These are phyloP conservation scores for Crotalus viridis DNA, from an alignment of 2,113 vertebrate genomes.

Conservation along the genomic window DNA sequence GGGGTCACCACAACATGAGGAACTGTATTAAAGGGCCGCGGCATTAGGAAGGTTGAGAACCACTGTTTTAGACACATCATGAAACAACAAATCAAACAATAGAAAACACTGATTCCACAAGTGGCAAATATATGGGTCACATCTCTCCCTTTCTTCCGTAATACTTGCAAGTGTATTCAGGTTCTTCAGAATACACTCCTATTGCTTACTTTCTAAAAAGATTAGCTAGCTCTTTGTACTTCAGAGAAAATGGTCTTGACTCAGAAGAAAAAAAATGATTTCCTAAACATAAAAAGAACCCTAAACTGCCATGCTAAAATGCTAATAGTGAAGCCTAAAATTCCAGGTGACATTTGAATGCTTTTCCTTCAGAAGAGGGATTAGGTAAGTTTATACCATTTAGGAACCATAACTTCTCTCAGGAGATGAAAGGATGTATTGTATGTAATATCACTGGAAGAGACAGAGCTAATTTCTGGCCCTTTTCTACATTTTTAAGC, in stretches of 20 bases:
- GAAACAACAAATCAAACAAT: background rate
- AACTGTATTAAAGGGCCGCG: too few species aligned
- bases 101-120: background rate
- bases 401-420: background rate
- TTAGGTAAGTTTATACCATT: background rate
- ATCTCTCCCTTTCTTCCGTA: background rate
- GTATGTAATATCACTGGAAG: background rate
- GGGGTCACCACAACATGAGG: too few species aligned
- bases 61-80: background rate
- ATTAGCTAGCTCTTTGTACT: background rate
- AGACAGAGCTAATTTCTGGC: background rate
- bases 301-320: background rate
- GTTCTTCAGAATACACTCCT: background rate
- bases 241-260: background rate
- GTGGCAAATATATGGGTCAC: background rate
- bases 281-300: background rate
- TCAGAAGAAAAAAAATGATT: background rate
- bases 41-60: too few species aligned
- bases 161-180: too few species aligned
- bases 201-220: background rate
- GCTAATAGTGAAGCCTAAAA: background rate
- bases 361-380: background rate
- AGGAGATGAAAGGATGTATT: background rate
- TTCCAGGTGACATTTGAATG: background rate
- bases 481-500: background rate